A percentile compares a stretch with the other conserved stretches of the same genome.
phyloP scores from a whole-genome alignment of 2,113 vertebrate species.

The Danionella cerebrum region DNA sequence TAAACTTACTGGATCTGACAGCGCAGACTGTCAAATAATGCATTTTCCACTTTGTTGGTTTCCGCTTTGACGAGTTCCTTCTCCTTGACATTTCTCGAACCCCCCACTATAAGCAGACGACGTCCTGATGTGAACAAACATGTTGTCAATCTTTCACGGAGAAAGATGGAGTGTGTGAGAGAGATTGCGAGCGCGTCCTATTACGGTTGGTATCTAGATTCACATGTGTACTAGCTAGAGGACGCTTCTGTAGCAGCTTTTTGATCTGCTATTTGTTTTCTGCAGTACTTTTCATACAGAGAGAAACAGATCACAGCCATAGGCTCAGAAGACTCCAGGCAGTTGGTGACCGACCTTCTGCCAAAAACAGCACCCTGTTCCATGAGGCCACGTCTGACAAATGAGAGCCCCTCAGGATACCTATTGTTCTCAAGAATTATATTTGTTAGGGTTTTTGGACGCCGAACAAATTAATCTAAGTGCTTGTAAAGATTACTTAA shows the following conservation, averaged over 20 bases:
- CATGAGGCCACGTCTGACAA: neutral
- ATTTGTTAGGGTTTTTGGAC: neutral
- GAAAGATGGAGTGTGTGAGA: neutral
- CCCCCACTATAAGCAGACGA: neutral
- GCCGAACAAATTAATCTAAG: no score
- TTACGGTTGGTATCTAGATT: neutral
- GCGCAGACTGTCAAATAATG: neutral
- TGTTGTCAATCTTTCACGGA: neutral
- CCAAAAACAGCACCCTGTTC: neutral
- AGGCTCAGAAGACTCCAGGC: neutral
- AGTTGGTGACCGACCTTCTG: neutral
- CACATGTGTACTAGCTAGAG: neutral
- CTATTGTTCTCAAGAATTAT: neutral
- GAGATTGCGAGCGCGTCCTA: neutral
- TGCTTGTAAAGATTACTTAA: no score
- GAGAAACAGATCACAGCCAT: neutral
- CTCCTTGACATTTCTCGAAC: neutral
- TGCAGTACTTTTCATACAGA: neutral
- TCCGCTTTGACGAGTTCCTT: neutral
- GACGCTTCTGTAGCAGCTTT: neutral
- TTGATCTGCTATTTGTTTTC: neutral
- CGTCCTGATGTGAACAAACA: neutral
- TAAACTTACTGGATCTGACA: slow-evolving; percentile 8
- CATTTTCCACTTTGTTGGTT: slow-evolving; percentile 3
- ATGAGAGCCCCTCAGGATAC: neutral